Evolutionary conservation across 2,113 vertebrate genomes (phyloP).

Genomic region (Sardina pilchardus): DNA sequence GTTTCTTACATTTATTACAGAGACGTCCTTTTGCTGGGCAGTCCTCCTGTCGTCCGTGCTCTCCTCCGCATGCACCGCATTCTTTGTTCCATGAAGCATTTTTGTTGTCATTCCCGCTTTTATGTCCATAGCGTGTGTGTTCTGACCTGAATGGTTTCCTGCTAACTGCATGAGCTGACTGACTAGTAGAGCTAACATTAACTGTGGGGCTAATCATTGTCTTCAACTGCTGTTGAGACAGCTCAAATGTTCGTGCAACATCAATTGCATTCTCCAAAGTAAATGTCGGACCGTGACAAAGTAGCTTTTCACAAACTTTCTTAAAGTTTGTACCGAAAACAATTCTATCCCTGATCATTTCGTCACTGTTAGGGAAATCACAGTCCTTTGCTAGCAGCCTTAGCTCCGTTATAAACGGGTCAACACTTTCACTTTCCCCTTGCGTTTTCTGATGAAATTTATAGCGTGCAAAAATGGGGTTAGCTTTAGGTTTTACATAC

Average conservation of each 20-base stretch:
- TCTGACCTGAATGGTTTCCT: not conserved
- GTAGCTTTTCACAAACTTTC: conserved; percentile 35
- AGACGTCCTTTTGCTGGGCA: conserved; percentile 49
- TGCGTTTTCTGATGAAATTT: too few species aligned
- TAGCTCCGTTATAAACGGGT: too few species aligned
- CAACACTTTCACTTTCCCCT: too few species aligned
- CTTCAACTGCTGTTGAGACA: not conserved
- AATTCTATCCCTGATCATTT: too few species aligned
- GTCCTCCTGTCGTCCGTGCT: not conserved
- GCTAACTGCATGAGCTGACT: not conserved
- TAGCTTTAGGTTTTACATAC: too few species aligned
- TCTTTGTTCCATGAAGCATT: not conserved
- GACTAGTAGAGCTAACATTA: not conserved
- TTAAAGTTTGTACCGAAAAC: not conserved
- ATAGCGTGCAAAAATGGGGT: too few species aligned
- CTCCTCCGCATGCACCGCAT: conserved; percentile 32
- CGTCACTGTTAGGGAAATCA: too few species aligned
- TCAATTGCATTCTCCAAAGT: conserved; percentile 37
- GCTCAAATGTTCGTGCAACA: not conserved
- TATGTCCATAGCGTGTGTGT: not conserved
- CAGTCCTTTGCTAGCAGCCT: too few species aligned
- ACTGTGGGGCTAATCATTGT: conserved; percentile 17
- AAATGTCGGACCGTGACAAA: conserved; percentile 23
- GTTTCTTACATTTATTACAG: conserved; percentile 29
- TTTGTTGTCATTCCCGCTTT: not conserved